Evolutionary conservation across 2,888 invertebrate species (phyloP), one percentile per base, ranked within the genome.

Genomic region (Lutraria lutraria): DNA sequence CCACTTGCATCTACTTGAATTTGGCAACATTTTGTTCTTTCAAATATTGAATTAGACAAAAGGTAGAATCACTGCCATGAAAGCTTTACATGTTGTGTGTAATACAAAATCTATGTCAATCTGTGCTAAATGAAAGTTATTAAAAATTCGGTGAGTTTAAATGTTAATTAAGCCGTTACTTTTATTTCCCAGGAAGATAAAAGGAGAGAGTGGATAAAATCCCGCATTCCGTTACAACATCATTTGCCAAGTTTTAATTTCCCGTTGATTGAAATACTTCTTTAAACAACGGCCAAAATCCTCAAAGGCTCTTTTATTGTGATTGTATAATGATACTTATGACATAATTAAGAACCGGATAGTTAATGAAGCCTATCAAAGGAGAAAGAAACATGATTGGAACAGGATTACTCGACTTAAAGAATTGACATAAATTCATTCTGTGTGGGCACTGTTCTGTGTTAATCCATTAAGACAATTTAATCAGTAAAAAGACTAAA

Each of bases 381-480:
- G 60, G 15, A 31, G 60, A 53, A 84, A 34, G 43, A 31, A 85
- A 60, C 19, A 34, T 2, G 56, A 43, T 25, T 25, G 63, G 34
- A 31, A 52, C 56, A 0, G 25, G 85, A 79, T 85, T 85, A 85
- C 34, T 53, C n/a, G 72, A n/a, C 54, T 31, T 72, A 72, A 25
- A 76, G 53, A 25, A 54, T 16, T 84, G 29, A 53, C n/a, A 19
- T 81, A 86, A 86, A 68, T 34, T 52, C 86, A 54, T 53, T 86
- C 43, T 31, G 21, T 68, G 19, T 52, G 53, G 68, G 25, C 31
- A 81, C 21, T 81, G 63, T 43, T 25, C 81, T 81, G 81, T 63
- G 43, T 25, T 81, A 86, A 86, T 86, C 13, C 86, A 43, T 81
- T 68, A 68, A 86, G 52, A 63, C 86, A 86, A 86, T 21, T 63